Base-by-base conservation (phyloP, 2,797 vertebrate genomes). In the Chrysocyon brachyurus region DNA sequence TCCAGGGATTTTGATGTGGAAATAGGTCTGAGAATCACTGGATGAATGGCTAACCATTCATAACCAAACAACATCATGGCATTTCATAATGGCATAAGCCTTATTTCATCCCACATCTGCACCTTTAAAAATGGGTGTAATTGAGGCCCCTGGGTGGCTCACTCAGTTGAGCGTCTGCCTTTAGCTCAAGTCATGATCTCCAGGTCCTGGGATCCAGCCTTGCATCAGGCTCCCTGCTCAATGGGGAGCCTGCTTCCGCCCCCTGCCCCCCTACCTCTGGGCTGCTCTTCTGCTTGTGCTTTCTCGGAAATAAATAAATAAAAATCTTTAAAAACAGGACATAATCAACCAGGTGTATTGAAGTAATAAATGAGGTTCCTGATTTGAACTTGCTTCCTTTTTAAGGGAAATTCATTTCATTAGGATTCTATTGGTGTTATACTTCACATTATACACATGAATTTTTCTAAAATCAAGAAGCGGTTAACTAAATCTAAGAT, bases 301-400 rank as follows among this genome's bases (percentile, higher is more conserved):
- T 54, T 54, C 54, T 46, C 7, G 3, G 40, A 46, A 54, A 54
- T 54, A 68, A 68, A 33, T 33, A 33, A 68, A 33, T 33, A 33
- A 31, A 33, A 33, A 11, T 33, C n/a, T 68, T 68, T 33, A 33
- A 36, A 66, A 33, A 33, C n/a, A 68, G 31, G 26, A 15, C 3
- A 1, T 46, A 36, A 11, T 64, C n/a, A 87, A 31, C 54, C 26
- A 78, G 22, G 5, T 40, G 52, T 82, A 28, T 22, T 82, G 21
- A 73, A 52, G 6, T n/a, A 75, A n/a, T 92, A 70, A 73, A 57
- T 87, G 73, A 95, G 33, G 66, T 68, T 85, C 17, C 17, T 57
- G 14, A 59, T 90, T 92, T 88, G 70, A 72, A 61, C 49, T 94
- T 85, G 78, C 63, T 95, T 85, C 68, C 36, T 85, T 90, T 88